Base-by-base conservation (phyloP, 2,888 invertebrate genomes). In the Phrixothrix hirtus region DNA sequence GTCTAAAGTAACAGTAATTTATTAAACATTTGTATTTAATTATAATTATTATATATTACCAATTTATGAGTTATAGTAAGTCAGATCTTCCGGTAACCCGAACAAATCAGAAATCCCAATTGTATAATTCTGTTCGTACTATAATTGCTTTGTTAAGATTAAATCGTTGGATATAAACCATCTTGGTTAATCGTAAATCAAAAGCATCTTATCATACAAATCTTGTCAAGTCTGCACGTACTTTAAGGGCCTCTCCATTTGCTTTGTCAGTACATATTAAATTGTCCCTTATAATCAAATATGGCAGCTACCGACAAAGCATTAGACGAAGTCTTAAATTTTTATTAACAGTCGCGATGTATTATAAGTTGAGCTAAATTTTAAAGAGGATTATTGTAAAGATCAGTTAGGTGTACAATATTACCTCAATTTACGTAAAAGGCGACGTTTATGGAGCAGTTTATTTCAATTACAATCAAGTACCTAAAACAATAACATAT, bases 221-320 rank as follows among this genome's bases (percentile, higher is more conserved):
- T 45, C 51, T 52, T 52, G 45, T 52, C 51, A 34, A 35, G 39
- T 45, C 45, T 39, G 45, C 45, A 45, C 51, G 45, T 45, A 34
- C 41, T 52, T 38, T 35, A 39, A 41, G 44, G 44, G 39, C 27
- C 37, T 39, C 38, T 44, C 50, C 34, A 51, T 41, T 41, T 51
- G 50, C 37, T 44, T 51, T 51, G 48, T 48, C 39, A 41, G 39
- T 21, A 17, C 32, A 41, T 26, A 48, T 48, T 48, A 48, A 48
- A 48, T 34, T 41, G 32, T 39, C 47, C 38, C 34, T 48, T 48
- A 39, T 48, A 41, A 41, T 41, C 39, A 41, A 48, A 16, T 41
- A 41, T 32, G 39, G 32, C 48, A 41, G 41, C 13, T 31, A 35
- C n/a, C 21, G 21, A 21, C 7, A 21, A 21, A 7, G 21, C 7